Base-by-base conservation (phyloP, 1,140 invertebrate species). In the Adelges cooleyi region DNA sequence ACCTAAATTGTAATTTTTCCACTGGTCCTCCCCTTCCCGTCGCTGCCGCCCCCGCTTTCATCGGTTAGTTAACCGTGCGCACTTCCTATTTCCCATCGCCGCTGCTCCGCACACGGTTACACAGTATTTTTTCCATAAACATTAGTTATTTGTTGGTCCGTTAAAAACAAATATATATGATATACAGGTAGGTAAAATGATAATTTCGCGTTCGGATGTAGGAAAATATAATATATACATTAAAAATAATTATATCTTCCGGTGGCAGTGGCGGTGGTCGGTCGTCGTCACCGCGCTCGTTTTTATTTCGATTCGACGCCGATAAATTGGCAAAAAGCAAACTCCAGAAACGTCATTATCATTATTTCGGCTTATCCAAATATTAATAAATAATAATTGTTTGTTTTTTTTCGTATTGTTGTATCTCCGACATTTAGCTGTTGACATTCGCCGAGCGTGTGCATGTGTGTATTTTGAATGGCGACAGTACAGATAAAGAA, bases 41-140 rank as follows among this genome's bases (percentile, higher is more conserved):
- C n/a, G n/a, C n/a, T n/a, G n/a, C n/a, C n/a, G n/a, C 29, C 5
- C 11, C 29, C 29, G 29, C 29, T 11, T 5, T 11, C 29, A 33
- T 11, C 29, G 29, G 29, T 33, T 6, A 25, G 56, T 62, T 48
- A 62, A 62, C 56, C 56, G 56, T 62, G 56, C 56, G 56, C 42
- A 62, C 56, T 62, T 62, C 56, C 56, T 62, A 62, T 62, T 62
- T 62, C 56, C 56, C 56, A 62, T 42, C 42, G 56, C 20, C 33
- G 40, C 40, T 25, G 40, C n/a, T n/a, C n/a, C n/a, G n/a, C n/a
- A n/a, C n/a, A n/a, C n/a, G n/a, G n/a, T n/a, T n/a, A n/a, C n/a
- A n/a, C n/a, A n/a, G n/a, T n/a, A n/a, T n/a, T n/a, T n/a, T n/a
- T n/a, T n/a, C n/a, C n/a, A n/a, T n/a, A n/a, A n/a, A n/a, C 38